Conservation (phyloP, 2,888 invertebrate species). For the Callinectes sapidus region DNA sequence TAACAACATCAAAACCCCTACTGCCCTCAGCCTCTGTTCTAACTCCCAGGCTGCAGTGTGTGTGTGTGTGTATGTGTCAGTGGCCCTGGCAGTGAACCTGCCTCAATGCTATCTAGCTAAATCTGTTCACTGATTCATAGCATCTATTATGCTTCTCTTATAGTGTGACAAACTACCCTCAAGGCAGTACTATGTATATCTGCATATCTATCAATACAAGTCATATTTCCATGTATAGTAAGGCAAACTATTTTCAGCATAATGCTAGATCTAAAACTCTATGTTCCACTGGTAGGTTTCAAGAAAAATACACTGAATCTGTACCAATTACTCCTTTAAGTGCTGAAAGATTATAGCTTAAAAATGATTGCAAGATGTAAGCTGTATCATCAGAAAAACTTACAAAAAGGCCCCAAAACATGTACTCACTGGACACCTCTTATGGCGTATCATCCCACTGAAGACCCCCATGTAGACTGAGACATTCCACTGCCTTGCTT, state of each 20-base stretch:
- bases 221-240: background rate
- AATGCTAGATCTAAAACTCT: background rate
- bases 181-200: background rate
- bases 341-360: background rate
- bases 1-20: conserved; percentile 15
- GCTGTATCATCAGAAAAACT: background rate
- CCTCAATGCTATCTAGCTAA: background rate
- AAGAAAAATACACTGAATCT: background rate
- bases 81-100: background rate
- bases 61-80: background rate
- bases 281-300: background rate
- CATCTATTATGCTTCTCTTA: no score
- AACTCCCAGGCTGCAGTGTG: background rate
- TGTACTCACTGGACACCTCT: background rate
- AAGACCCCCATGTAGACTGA: background rate
- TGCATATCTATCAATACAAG: background rate
- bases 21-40: background rate
- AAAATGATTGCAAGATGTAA: background rate
- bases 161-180: no score
- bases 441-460: background rate
- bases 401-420: background rate
- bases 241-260: background rate
- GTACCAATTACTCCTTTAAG: background rate
- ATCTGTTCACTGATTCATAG: no score
- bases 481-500: background rate